Percentiles rank a stretch among this genome's conserved stretches.
phyloP scores from a whole-genome alignment of 64 coral and sea anemone genomes.

The Pocillopora verrucosa region DNA sequence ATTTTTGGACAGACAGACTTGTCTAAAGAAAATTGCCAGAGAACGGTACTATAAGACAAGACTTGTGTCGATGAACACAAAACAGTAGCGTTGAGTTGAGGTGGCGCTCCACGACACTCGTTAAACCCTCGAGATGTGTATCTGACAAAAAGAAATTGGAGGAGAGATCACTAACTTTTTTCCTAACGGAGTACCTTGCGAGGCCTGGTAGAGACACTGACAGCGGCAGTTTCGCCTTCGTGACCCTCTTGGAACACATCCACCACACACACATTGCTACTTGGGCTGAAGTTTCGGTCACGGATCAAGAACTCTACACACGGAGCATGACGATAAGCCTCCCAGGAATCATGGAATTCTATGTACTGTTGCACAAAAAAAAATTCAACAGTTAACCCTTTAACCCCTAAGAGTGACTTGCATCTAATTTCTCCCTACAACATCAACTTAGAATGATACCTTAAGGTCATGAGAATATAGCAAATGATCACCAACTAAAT shows the following conservation, averaged over 20 bases:
- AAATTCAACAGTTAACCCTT: too few species aligned
- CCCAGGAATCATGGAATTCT: constrained; percentile 49
- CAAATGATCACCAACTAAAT: not conserved
- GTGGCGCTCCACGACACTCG: not conserved
- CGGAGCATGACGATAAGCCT: constrained; percentile 25
- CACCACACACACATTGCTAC: constrained; percentile 31
- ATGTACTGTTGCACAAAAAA: not conserved
- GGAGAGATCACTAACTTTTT: not conserved
- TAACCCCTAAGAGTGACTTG: not conserved
- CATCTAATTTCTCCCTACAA: too few species aligned
- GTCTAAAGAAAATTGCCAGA: too few species aligned
- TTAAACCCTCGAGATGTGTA: not conserved
- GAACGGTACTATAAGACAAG: too few species aligned
- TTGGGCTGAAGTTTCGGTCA: constrained; percentile 31
- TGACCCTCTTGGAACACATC: constrained; percentile 51
- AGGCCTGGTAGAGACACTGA: constrained; percentile 43
- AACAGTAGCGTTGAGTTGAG: too few species aligned
- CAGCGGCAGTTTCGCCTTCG: constrained; percentile 23
- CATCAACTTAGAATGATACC: too few species aligned
- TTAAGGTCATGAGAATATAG: not conserved
- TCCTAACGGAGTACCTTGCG: constrained; percentile 29
- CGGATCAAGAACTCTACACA: constrained; percentile 41
- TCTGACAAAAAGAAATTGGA: not conserved
- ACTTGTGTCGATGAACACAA: too few species aligned
- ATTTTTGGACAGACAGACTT: too few species aligned